These are phyloP conservation scores for Batillaria attramentaria DNA, from an alignment of 1,140 invertebrate species.

Conservation along the genomic window DNA sequence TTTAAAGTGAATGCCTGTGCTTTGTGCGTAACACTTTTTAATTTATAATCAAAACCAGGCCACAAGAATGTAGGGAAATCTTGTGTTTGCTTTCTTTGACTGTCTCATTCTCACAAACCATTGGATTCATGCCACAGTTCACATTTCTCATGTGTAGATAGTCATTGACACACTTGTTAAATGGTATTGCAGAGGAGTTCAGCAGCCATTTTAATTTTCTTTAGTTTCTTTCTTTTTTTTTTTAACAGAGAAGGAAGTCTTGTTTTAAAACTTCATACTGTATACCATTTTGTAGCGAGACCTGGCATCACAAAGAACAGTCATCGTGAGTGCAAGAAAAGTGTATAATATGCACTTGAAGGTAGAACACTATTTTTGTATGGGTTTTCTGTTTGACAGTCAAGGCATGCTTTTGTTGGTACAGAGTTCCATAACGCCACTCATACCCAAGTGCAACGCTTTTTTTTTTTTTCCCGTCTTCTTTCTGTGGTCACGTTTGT, in stretches of 20 bases:
- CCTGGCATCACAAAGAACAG: background rate
- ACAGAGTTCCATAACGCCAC: background rate
- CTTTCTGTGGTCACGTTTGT: background rate
- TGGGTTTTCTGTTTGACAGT: background rate
- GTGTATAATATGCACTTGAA: too few species aligned
- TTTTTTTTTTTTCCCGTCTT: background rate
- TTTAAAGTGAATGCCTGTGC: background rate
- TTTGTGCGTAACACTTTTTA: background rate
- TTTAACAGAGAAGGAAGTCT: background rate
- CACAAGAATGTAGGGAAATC: constrained; percentile 9
- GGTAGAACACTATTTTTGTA: background rate
- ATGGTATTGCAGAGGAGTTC: background rate
- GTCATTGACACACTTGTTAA: background rate
- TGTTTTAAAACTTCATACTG: background rate
- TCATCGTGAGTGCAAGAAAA: background rate
- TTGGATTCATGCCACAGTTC: background rate
- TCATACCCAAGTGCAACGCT: background rate
- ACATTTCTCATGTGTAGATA: constrained; percentile 11
- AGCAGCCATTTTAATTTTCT: too few species aligned
- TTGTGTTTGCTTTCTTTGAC: constrained; percentile 26
- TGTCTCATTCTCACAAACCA: constrained; percentile 15
- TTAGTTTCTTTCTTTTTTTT: too few species aligned
- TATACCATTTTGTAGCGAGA: background rate
- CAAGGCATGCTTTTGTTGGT: background rate
- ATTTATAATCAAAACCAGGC: constrained; percentile 17